Evolutionary conservation across 2,113 vertebrate species (phyloP), one percentile per base, ranked within the genome.

Genomic region (Motacilla alba): DNA sequence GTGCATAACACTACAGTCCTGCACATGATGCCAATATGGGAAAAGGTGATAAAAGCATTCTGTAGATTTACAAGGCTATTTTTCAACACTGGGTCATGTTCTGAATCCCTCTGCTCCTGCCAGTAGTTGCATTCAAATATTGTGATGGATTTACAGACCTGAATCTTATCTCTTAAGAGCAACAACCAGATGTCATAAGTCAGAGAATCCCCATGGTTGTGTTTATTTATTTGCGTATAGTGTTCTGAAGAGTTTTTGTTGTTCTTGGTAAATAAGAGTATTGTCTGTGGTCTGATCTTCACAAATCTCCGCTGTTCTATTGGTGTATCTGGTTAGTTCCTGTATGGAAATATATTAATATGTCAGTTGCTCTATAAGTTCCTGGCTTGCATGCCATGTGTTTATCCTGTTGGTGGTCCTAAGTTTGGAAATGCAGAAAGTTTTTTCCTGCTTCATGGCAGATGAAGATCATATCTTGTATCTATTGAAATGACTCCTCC

Each of bases 21-120:
- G 31, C 49, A 26, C n/a, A 41, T 10, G 7, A 50, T n/a, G 4
- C 6, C 0, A 1, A 4, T 31, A 60, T 20, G 13, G 70, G 33
- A 49, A 67, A 78, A 81, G 8, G 20, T 77, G 18, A 53, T 58
- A 44, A 77, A 62, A 83, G 6, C 16, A 10, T 87, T 74, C 31
- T 59, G 27, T 63, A 72, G 37, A 44, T 50, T 56, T 74, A 50
- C 6, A 78, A 37, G 20, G 43, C 44, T 69, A 5, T 52, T 89
- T 68, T 91, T 83, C n/a, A 80, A 9, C 8, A 39, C 15, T 7
- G 31, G 47, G 30, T 50, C 19, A 14, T 62, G 21, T 72, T 75
- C 52, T 89, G 60, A 73, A 87, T 81, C 28, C 18, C 20, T 91
- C 47, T 81, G 23, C 14, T 89, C 13, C 68, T 77, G n/a, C 22